Evolutionary conservation across 2,113 vertebrate genomes (phyloP), one percentile per base, ranked within the genome.

Genomic region (Chaetorhynchus papuensis): DNA sequence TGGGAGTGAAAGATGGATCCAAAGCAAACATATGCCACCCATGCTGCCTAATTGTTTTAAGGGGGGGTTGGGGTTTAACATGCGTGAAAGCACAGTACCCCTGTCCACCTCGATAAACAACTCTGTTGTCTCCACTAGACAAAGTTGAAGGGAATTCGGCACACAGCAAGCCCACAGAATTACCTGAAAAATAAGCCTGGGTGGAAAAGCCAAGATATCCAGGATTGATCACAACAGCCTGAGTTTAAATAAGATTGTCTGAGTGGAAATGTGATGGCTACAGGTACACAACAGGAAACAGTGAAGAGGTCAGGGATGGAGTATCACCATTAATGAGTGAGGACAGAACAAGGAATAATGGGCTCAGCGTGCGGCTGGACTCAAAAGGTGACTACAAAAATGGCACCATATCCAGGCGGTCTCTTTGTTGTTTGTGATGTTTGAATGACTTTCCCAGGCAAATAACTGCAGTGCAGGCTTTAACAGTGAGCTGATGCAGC

Each of bases 301-400:
- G 57, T 26, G 56, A 75, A 79, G 90, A 85, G 69, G 57, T 79
- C 82, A 88, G 37, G 60, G 47, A 78, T 84, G 56, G 49, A 63
- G 26, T 80, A 61, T 81, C 60, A 31, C 18, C 0, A 0, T 30
- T 81, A 92, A 77, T 39, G 59, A 81, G 42, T 33, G 35, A 91
- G 59, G 54, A 78, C 33, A 59, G 64, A 66, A 44, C 0, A 4
- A 59, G 54, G 64, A 86, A 74, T 69, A 94, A 95, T 54, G 70
- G 79, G 22, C 89, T 92, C 65, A 74, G 68, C 3, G 0, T 77
- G 87, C 0, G 0, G 24, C 72, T 69, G 54, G 66, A 41, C 72
- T 91, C 54, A 41, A 80, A 87, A 89, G n/a, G 59, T 65, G 64
- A 50, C 83, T 72, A 26, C 16, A 33, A 80, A 94, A 94, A 83